phyloP scores from a whole-genome alignment of 2,113 vertebrate species.

The Serinus canaria region DNA sequence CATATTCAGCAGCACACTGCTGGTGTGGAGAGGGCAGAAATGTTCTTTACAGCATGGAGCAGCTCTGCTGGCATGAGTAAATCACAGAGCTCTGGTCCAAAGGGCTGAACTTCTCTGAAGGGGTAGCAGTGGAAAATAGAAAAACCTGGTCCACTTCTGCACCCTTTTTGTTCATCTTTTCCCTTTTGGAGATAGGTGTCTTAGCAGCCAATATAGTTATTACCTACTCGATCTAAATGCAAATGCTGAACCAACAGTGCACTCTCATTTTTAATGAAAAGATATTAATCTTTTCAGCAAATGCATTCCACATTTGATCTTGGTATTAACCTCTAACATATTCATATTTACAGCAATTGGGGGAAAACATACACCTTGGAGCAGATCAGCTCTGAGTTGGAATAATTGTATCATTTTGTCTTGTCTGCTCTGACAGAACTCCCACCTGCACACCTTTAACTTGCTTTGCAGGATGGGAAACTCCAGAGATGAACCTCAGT shows the following conservation, averaged over 20 bases:
- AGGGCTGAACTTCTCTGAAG: not conserved
- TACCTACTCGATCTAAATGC: slow-evolving; percentile 72
- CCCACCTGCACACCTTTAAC: not conserved
- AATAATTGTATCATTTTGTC: slow-evolving; percentile 28
- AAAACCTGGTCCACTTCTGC: not conserved
- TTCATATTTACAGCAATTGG: slow-evolving; percentile 58
- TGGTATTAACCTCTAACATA: slow-evolving; percentile 63
- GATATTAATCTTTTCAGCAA: slow-evolving; percentile 72
- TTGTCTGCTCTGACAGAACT: slow-evolving; percentile 17
- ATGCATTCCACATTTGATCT: slow-evolving; percentile 60
- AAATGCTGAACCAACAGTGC: slow-evolving; percentile 68
- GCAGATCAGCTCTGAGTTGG: not conserved
- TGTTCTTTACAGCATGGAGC: not conserved
- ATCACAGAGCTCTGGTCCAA: not conserved
- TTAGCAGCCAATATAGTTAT: slow-evolving; percentile 62
- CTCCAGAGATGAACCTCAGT: not conserved
- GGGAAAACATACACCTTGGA: slow-evolving; percentile 4
- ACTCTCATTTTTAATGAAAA: slow-evolving; percentile 70
- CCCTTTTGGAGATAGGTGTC: slow-evolving; percentile 40
- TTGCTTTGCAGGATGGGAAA: not conserved
- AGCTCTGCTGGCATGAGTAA: not conserved
- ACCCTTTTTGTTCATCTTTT: not conserved
- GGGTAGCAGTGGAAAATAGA: not conserved
- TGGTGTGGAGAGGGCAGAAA: not conserved
- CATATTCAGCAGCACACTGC: not conserved